A percentile compares a stretch with the other conserved stretches of the same genome.
Evolutionary conservation across 2,888 invertebrate species (phyloP).

Genomic region (Leptinotarsa rubiginosa): DNA sequence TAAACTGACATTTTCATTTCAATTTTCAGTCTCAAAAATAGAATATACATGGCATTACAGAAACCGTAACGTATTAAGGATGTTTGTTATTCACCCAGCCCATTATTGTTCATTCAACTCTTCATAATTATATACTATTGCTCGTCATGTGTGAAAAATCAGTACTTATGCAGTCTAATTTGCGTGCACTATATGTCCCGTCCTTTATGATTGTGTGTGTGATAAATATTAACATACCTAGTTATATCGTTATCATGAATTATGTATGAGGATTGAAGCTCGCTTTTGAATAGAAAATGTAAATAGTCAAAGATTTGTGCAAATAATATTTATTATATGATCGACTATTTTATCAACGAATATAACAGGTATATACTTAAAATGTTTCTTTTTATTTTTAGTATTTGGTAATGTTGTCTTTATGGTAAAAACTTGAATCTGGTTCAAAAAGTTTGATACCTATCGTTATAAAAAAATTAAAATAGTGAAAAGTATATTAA

Average conservation of each 20-base stretch:
- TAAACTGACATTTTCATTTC: background rate
- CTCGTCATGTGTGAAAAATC: constrained; percentile 37
- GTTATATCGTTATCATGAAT: constrained; percentile 8
- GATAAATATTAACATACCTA: constrained; percentile 14
- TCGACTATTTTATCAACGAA: too few relatives aligned
- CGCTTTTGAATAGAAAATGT: constrained; percentile 11
- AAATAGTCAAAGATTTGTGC: background rate
- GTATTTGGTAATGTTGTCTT: too few relatives aligned
- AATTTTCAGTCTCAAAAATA: background rate
- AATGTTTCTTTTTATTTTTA: too few relatives aligned
- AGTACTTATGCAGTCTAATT: constrained; percentile 18
- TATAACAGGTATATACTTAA: too few relatives aligned
- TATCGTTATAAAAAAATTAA: too few relatives aligned
- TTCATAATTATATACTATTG: constrained; percentile 27
- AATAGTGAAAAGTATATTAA: too few relatives aligned
- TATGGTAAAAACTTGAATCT: too few relatives aligned
- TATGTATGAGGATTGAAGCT: background rate
- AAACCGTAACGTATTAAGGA: constrained; percentile 9
- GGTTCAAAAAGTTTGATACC: too few relatives aligned
- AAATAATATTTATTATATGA: background rate
- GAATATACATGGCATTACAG: background rate
- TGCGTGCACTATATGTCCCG: constrained; percentile 20
- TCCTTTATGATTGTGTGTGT: constrained; percentile 19
- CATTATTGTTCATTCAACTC: constrained; percentile 41
- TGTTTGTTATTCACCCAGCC: constrained; percentile 29